phyloP scores from a whole-genome alignment of 2,113 vertebrate species.

The Bungarus multicinctus region DNA sequence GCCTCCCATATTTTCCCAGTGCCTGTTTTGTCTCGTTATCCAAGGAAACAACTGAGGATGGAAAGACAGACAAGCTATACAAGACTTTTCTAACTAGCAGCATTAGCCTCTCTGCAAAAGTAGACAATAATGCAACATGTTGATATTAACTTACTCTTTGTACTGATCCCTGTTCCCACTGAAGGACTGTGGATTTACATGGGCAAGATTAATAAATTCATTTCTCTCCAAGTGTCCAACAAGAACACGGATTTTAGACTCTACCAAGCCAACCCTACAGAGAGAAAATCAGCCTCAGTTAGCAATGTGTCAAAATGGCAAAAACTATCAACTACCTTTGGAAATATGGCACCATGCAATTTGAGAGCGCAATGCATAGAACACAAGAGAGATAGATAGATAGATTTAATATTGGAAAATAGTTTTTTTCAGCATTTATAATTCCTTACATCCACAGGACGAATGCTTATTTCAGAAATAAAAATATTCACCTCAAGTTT shows the following conservation, averaged over 20 bases:
- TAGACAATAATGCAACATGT: neutral
- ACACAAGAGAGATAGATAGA: neutral
- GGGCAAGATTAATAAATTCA: conserved; percentile 92
- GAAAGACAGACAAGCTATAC: neutral
- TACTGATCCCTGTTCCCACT: conserved; percentile 81
- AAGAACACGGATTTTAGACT: conserved; percentile 97
- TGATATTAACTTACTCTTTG: conserved; percentile 78
- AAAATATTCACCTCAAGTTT: neutral
- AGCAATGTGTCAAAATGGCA: neutral
- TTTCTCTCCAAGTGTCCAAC: conserved; percentile 95
- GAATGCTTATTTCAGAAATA: neutral
- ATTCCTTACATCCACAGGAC: neutral
- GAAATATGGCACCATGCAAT: neutral
- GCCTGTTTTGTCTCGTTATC: neutral
- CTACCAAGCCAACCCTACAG: conserved; percentile 91
- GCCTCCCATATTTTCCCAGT: neutral
- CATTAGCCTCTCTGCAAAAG: neutral
- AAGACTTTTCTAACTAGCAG: neutral
- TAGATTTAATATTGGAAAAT: neutral
- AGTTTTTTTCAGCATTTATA: neutral
- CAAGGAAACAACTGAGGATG: neutral
- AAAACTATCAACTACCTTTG: too few relatives aligned
- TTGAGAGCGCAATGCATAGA: neutral
- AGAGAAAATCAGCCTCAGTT: neutral
- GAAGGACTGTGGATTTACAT: conserved; percentile 95